Base-by-base conservation (phyloP, 2,888 invertebrate genomes). In the Blastobasis adustella region DNA sequence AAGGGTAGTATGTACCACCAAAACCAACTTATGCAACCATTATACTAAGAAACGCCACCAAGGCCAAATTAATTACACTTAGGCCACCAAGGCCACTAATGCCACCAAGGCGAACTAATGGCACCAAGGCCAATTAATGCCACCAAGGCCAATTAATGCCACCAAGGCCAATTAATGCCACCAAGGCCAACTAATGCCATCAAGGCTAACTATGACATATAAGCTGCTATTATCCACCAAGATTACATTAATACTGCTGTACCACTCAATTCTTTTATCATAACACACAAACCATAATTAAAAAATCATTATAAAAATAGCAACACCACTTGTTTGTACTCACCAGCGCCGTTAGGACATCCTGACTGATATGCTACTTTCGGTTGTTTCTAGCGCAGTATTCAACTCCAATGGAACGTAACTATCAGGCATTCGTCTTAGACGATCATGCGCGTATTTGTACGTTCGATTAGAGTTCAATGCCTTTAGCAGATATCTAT, bases 401-500 rank as follows among this genome's bases (percentile, higher is more conserved):
- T 41, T 41, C 41, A 41, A 41, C n/a, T 41, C 41, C n/a, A 41
- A 41, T 41, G 41, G 41, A 7, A 41, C 41, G n/a, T 41, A 41
- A 41, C 41, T 23, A 23, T 23, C 51, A 38, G 53, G 53, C 45
- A 53, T 42, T 42, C 43, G 50, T 36, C 50, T 45, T 6, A 54
- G 0, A 5, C 57, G 36, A 47, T 61, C 62, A 10, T 61, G 61
- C 1, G 60, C 58, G 23, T 62, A 62, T 38, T 63, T 63, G 47
- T 58, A 63, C 3, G 54, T 58, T 4, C 60, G 45, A 6, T 54
- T 58, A 37, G 48, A 54, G 40, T 54, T 55, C 7, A 61, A 36
- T 0, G 56, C 42, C 23, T 53, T 54, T 9, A 63, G 37, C 0
- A 8, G 10, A 46, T 64, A 60, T 4, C 60, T 23, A 43, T 64